Evolutionary conservation across 2,888 invertebrate genomes (phyloP), one percentile per base, ranked within the genome.

Genomic region (Liposcelis brunnea): DNA sequence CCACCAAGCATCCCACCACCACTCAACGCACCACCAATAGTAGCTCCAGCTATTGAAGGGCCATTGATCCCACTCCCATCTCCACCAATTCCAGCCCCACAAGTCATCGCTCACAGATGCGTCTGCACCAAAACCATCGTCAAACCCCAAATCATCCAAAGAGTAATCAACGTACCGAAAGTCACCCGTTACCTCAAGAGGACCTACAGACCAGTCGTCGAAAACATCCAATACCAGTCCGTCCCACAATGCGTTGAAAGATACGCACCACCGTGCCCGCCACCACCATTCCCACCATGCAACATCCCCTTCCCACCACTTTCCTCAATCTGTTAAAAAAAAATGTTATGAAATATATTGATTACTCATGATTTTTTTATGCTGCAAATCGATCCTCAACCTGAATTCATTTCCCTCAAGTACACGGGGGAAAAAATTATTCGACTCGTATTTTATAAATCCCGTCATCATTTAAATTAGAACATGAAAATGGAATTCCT

Each of bases 101-200:
- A 18, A 21, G 19, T 19, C 21, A 21, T 40, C 16, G 3, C 18
- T 6, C 12, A 14, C 40, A 18, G n/a, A 14, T 14, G 18, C 18
- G 12, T n/a, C 12, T 40, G 40, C 40, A 21, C 21, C 40, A 40
- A 40, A 19, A 40, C 40, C 40, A 19, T 40, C 40, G 18, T 40
- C 19, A 40, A 40, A 18, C 40, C 40, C 4, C 40, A 40, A 21
- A 16, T 19, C 16, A n/a, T 18, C 19, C 18, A 40, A n/a, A 16
- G 21, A 11, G 18, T 40, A 5, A 21, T 40, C 18, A n/a, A 12
- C 19, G 40, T 40, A n/a, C 40, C 40, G 6, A 19, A 19, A 10
- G 21, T 40, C 40, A 14, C 12, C 40, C 16, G 21, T 12, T 40
- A 40, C 40, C 16, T 40, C 19, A 16, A 40, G 40, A 40, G 19